Evolutionary conservation across 2,888 invertebrate species (phyloP), one percentile per base, ranked within the genome.

Genomic region (Flexamia atlantica): DNA sequence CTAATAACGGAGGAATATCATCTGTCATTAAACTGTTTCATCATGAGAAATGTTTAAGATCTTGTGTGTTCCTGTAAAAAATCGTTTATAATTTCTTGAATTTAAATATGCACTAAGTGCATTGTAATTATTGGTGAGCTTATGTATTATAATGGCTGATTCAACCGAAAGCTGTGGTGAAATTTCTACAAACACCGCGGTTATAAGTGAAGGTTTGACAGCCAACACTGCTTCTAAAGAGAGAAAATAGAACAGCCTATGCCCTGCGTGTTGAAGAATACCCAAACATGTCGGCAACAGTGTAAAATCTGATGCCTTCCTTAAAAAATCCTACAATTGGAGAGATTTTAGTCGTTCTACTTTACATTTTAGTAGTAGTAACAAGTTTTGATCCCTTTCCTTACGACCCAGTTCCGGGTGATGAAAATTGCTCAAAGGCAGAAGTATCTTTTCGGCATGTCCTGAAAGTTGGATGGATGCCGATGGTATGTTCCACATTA

Each of bases 281-380:
- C 17, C 76, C 76, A 25, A 46, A 42, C 76, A 46, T 76, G 76
- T 50, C 76, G 20, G 7, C 76, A 17, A 50, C 76, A 28, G 50
- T 76, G 76, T 25, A 76, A 76, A 76, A 76, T 76, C 76, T 76
- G 76, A 76, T 46, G 76, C 50, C 50, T 46, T 76, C 76, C 28
- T 28, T 76, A 10, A 50, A 76, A 50, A 76, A 76, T 14, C 76
- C 76, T 1, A 76, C 76, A 10, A 46, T 76, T 10, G 76, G 50
- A 76, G 76, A 76, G 40, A 76, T 76, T 76, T 23, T 76, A 5
- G 76, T 76, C n/a, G 46, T 76, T 3, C 10, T 76, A 9, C 76
- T 76, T 46, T 76, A 76, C 28, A 76, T 76, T 4, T 28, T 76
- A 5, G 36, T 76, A 3, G 76, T 76, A 17, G 76, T 50, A 20